A percentile compares a stretch with the other conserved stretches of the same genome.
These are phyloP conservation scores for Cherax quadricarinatus DNA, from an alignment of 1,140 invertebrate species.

Conservation along the genomic window DNA sequence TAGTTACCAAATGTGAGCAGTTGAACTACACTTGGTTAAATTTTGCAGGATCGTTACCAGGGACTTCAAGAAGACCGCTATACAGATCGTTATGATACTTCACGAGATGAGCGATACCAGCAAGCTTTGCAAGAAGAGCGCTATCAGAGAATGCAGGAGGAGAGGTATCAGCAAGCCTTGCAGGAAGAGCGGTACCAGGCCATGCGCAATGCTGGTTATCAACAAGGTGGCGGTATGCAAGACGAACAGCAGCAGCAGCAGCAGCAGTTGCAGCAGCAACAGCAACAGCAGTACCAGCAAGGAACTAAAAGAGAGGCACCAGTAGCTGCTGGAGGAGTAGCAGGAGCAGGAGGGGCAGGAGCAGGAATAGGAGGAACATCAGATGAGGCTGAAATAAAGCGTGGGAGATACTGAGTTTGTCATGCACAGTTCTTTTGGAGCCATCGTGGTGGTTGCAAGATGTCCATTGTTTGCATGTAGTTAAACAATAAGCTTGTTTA, in stretches of 20 bases:
- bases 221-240: neutral
- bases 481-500: neutral
- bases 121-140: neutral
- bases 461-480: neutral
- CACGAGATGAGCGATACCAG: conserved; percentile 5
- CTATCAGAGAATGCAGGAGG: conserved; percentile 3
- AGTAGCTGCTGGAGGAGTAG: neutral
- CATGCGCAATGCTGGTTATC: neutral
- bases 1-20: too few species aligned
- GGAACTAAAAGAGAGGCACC: conserved; percentile 22
- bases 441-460: too few species aligned
- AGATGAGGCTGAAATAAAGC: conserved; percentile 11
- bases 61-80: conserved; percentile 18
- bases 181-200: conserved; percentile 12
- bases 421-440: neutral
- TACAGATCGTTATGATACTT: conserved; percentile 2
- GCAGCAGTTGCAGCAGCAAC: too few species aligned
- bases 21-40: too few species aligned
- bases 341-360: neutral
- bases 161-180: conserved; percentile 13
- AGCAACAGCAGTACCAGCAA: conserved; percentile 6
- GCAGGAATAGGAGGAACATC: neutral
- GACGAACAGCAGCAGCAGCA: neutral
- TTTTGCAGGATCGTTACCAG: conserved; percentile 18
- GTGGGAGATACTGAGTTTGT: conserved; percentile 4